Conservation (phyloP, 35 echinoderm and acorn worm species). For the Strongylocentrotus purpuratus region DNA sequence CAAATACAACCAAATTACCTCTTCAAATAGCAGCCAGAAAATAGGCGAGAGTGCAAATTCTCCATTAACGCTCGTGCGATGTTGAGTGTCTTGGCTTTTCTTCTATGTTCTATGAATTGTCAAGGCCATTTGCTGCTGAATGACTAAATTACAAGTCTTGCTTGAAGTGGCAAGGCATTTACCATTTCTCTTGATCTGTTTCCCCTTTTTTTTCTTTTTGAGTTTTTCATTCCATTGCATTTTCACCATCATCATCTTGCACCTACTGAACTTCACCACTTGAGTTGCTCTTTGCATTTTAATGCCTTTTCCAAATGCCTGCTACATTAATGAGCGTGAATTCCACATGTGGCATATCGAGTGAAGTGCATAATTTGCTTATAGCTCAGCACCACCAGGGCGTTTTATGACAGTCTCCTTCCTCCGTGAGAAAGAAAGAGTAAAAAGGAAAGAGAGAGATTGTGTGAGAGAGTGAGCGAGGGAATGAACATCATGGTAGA, state of each 20-base stretch:
- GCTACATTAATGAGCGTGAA: slow-evolving; percentile 55
- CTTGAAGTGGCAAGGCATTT: slow-evolving; percentile 41
- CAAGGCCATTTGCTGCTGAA: slow-evolving; percentile 46
- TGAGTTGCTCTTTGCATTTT: slow-evolving; percentile 36
- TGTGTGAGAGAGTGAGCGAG: background rate
- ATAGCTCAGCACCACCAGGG: slow-evolving; percentile 44
- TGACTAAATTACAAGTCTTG: slow-evolving; percentile 49
- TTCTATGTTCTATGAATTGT: slow-evolving; percentile 28
- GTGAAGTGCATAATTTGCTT: slow-evolving; percentile 54
- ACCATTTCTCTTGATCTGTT: slow-evolving; percentile 31
- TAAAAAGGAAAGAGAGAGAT: slow-evolving; percentile 17
- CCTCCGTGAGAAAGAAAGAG: background rate
- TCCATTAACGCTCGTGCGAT: slow-evolving; percentile 48
- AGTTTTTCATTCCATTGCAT: slow-evolving; percentile 32
- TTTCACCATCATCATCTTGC: slow-evolving; percentile 34
- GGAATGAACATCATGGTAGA: slow-evolving; percentile 10
- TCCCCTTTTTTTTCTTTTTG: slow-evolving; percentile 29
- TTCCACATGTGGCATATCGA: slow-evolving; percentile 53
- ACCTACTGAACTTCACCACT: slow-evolving; percentile 49
- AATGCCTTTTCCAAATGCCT: slow-evolving; percentile 53
- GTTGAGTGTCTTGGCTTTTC: slow-evolving; percentile 40
- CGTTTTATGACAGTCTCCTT: slow-evolving; percentile 45
- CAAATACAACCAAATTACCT: slow-evolving; percentile 54
- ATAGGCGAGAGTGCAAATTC: slow-evolving; percentile 44
- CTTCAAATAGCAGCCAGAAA: slow-evolving; percentile 46